Conservation (phyloP, 2,888 invertebrate genomes). For the Lochmaea crataegi region DNA sequence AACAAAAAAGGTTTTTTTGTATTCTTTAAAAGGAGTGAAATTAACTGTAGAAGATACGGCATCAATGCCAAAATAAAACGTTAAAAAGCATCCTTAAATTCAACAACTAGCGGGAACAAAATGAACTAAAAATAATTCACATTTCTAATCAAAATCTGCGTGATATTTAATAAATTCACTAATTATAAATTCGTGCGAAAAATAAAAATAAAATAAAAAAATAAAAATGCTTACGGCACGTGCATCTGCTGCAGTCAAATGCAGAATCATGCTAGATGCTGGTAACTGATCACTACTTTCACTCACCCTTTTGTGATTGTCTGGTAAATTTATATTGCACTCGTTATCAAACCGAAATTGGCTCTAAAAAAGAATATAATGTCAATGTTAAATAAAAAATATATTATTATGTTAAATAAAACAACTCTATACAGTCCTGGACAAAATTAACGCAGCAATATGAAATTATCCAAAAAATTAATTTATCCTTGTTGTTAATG, state of each 20-base stretch:
- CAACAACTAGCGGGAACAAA: too few relatives aligned
- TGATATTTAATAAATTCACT: background rate
- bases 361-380: constrained; percentile 76
- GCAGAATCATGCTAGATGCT: constrained; percentile 61
- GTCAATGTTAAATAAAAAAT: constrained; percentile 21
- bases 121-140: too few relatives aligned
- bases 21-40: too few relatives aligned
- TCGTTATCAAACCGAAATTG: constrained; percentile 99
- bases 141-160: background rate
- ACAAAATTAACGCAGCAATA: too few relatives aligned
- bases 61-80: too few relatives aligned
- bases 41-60: too few relatives aligned
- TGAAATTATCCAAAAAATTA: too few relatives aligned
- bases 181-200: background rate
- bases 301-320: constrained; percentile 99
- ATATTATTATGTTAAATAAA: background rate
- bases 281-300: constrained; percentile 61
- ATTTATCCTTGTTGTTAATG: too few relatives aligned
- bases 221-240: constrained; percentile 71
- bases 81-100: too few relatives aligned
- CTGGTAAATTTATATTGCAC: constrained; percentile 96
- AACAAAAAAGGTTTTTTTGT: too few relatives aligned
- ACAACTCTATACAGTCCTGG: too few relatives aligned
- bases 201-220: constrained; percentile 42
- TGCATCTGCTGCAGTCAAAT: constrained; percentile 63